These are phyloP conservation scores for Linyphia triangularis DNA, from an alignment of 2,888 invertebrate genomes.

Conservation along the genomic window DNA sequence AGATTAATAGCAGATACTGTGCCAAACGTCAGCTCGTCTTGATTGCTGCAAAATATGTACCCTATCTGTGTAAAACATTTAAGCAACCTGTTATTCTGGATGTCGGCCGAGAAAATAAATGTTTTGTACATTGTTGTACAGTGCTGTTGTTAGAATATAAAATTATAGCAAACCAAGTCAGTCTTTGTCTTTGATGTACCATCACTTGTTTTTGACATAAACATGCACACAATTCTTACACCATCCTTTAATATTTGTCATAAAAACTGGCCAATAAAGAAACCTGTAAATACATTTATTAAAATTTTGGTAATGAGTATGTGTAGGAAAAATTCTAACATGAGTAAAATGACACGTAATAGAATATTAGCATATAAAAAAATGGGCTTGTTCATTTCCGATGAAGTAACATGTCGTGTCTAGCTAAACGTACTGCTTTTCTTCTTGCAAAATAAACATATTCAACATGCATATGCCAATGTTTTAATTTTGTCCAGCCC, in stretches of 20 bases:
- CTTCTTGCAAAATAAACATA: no score
- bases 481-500: no score
- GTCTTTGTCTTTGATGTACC: neutral
- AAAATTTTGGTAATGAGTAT: neutral
- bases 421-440: no score
- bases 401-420: no score
- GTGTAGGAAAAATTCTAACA: neutral
- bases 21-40: conserved; percentile 64
- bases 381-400: no score
- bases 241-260: neutral
- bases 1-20: conserved; percentile 38
- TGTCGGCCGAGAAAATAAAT: conserved; percentile 67
- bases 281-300: no score
- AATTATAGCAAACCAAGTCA: conserved; percentile 64
- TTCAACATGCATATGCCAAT: no score
- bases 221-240: neutral
- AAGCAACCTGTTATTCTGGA: conserved; percentile 45
- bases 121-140: conserved; percentile 75
- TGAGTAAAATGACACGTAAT: no score
- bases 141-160: conserved; percentile 75
- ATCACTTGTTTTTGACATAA: neutral
- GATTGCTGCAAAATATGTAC: conserved; percentile 39
- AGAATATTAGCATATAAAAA: no score
- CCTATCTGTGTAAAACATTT: conserved; percentile 43
- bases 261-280: no score